Conservation (phyloP, 2,797 vertebrate genomes). For the Urocyon cinereoargenteus region DNA sequence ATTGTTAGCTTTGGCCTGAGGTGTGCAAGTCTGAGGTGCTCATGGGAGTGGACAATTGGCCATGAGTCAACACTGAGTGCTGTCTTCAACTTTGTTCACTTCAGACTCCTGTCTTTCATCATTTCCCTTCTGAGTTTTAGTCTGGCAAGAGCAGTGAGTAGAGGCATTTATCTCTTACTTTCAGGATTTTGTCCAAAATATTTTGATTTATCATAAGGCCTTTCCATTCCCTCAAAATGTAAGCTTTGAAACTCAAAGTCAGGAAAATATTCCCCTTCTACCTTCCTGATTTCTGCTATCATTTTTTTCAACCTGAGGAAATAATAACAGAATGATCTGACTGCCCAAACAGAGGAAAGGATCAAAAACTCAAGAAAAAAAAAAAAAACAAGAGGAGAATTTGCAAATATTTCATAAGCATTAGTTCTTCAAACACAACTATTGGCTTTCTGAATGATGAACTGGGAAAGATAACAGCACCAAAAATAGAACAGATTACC, state of each 20-base stretch:
- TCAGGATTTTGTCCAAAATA: conserved; percentile 9
- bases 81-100: not conserved
- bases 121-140: not conserved
- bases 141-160: not conserved
- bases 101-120: not conserved
- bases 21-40: not conserved
- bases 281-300: not conserved
- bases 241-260: conserved; percentile 49
- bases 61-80: not conserved
- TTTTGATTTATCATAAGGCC: not conserved
- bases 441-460: conserved; percentile 17
- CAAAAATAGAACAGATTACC: conserved; percentile 1
- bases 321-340: conserved; percentile 13
- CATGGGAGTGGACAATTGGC: not conserved
- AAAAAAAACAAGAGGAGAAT: not conserved
- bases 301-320: not conserved
- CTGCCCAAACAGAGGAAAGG: not conserved
- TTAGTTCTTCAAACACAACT: not conserved
- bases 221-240: not conserved
- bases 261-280: not conserved
- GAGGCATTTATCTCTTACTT: not conserved
- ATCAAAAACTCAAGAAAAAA: not conserved
- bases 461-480: not conserved
- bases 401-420: not conserved
- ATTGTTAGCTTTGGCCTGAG: not conserved